phyloP scores from a whole-genome alignment of 2,888 invertebrate species.

The Hipparchia sbordonii region DNA sequence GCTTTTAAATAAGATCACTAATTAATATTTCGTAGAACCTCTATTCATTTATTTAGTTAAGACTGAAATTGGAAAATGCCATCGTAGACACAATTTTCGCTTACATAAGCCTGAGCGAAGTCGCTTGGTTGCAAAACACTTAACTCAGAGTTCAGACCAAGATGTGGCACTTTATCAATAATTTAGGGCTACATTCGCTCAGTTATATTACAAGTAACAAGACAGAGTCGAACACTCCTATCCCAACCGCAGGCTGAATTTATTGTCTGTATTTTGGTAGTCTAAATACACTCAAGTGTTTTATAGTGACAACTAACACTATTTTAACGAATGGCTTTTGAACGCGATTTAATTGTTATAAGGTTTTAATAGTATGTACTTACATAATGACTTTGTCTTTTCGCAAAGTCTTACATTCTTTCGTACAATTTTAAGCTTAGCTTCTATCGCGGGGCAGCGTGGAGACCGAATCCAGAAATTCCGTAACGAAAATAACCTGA shows the following conservation, averaged over 20 bases:
- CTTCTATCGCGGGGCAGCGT: no score
- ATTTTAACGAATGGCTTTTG: neutral
- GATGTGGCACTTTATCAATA: slow-evolving; percentile 5
- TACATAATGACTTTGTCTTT: no score
- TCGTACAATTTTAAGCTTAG: no score
- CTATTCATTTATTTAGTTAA: no score
- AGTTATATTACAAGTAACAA: neutral
- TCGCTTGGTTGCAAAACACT: neutral
- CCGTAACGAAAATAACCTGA: no score
- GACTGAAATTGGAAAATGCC: neutral
- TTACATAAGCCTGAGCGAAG: neutral
- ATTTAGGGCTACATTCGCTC: neutral
- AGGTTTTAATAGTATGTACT: neutral
- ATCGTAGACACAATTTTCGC: neutral
- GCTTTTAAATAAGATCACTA: no score
- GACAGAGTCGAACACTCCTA: neutral
- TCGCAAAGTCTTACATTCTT: no score
- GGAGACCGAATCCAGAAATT: no score
- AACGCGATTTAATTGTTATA: neutral
- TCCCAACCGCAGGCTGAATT: slow-evolving; percentile 3
- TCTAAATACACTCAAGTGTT: neutral
- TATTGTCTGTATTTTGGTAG: neutral
- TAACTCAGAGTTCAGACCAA: neutral
- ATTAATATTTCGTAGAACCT: no score
- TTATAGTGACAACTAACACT: neutral